A percentile compares a stretch with the other conserved stretches of the same genome.
These are phyloP conservation scores for Diaperis boleti DNA, from an alignment of 2,888 invertebrate species.

Conservation along the genomic window DNA sequence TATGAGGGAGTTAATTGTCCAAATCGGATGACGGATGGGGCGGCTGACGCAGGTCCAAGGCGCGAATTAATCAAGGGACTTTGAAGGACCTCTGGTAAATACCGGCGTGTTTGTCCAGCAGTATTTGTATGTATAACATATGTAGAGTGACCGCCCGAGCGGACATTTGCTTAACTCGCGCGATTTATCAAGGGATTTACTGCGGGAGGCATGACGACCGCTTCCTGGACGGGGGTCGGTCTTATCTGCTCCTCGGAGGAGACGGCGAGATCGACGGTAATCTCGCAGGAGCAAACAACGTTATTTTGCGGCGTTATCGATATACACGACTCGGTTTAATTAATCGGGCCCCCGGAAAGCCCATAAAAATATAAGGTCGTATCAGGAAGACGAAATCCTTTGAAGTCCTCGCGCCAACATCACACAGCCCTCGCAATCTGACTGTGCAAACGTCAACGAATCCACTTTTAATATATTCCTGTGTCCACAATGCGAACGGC, in stretches of 20 bases:
- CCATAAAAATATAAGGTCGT: constrained; percentile 47
- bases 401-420: constrained; percentile 57
- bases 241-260: constrained; percentile 48
- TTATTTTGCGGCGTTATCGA: no score
- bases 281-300: constrained; percentile 32
- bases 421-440: constrained; percentile 52
- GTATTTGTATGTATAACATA: constrained; percentile 64
- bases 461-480: constrained; percentile 67
- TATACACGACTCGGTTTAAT: no score
- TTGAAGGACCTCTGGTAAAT: constrained; percentile 29
- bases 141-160: constrained; percentile 63
- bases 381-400: constrained; percentile 57
- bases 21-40: no score
- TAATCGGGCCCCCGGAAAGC: constrained; percentile 1
- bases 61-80: constrained; percentile 48
- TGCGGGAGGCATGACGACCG: constrained; percentile 49
- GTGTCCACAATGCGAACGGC: constrained; percentile 65
- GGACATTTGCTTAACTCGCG: constrained; percentile 65
- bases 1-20: no score
- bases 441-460: constrained; percentile 66
- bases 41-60: no score
- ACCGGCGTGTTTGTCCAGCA: constrained; percentile 56
- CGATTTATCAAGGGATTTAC: constrained; percentile 66
- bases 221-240: constrained; percentile 51
- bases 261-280: constrained; percentile 33